A percentile compares a stretch with the other conserved stretches of the same genome.
Evolutionary conservation across 2,797 vertebrate genomes (phyloP).

Genomic region (Pangasius sanitwongsei): DNA sequence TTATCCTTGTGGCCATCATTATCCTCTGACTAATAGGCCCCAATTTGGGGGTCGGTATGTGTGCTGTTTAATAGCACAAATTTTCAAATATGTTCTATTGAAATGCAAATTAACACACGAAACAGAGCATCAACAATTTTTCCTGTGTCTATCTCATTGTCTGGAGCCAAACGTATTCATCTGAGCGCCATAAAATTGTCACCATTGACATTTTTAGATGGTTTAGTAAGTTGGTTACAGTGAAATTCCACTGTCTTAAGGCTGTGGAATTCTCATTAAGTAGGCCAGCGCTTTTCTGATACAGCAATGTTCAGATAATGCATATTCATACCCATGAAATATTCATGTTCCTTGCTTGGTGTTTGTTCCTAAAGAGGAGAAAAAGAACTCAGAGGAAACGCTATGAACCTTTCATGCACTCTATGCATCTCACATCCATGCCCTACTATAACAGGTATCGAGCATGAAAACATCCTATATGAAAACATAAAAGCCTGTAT

Average conservation of each 20-base stretch:
- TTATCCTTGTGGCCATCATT: constrained; percentile 23
- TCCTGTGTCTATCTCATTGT: not conserved
- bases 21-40: constrained; percentile 32
- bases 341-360: constrained; percentile 46
- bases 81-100: constrained; percentile 29
- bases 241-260: constrained; percentile 25
- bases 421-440: not conserved
- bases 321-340: constrained; percentile 52
- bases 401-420: constrained; percentile 15
- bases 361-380: constrained; percentile 33
- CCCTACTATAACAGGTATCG: not conserved
- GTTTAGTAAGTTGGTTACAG: not conserved
- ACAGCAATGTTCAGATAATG: constrained; percentile 35
- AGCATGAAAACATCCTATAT: not conserved
- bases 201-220: not conserved
- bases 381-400: constrained; percentile 32
- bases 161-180: not conserved
- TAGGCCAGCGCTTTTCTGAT: constrained; percentile 41
- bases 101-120: constrained; percentile 29
- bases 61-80: constrained; percentile 15
- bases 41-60: constrained; percentile 29
- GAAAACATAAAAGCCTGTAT: not conserved
- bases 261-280: constrained; percentile 40
- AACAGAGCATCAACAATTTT: not conserved
- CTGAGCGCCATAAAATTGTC: not conserved